A percentile compares a stretch with the other conserved stretches of the same genome.
phyloP scores from a whole-genome alignment of 2,888 invertebrate genomes.

The Myopa testacea region DNA sequence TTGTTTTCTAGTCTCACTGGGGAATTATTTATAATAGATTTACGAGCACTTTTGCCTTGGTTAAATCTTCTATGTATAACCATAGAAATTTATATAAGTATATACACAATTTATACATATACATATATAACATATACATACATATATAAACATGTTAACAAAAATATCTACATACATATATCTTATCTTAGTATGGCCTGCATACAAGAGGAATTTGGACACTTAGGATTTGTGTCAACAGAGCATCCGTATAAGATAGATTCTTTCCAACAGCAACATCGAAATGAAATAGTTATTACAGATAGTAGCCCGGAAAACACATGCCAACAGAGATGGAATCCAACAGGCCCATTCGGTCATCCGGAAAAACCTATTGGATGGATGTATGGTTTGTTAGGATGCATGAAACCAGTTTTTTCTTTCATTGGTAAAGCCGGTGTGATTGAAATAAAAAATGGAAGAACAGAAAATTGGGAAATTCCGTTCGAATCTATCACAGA shows the following conservation, averaged over 20 bases:
- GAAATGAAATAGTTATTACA: constrained; percentile 61
- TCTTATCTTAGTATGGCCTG: constrained; percentile 72
- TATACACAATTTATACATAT: no score
- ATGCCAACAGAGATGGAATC: constrained; percentile 69
- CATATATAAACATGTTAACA: no score
- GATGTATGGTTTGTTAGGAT: constrained; percentile 88
- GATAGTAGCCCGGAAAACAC: constrained; percentile 68
- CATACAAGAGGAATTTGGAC: constrained; percentile 75
- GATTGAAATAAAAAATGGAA: constrained; percentile 74
- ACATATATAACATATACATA: no score
- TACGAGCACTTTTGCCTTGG: no score
- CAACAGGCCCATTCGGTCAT: constrained; percentile 67
- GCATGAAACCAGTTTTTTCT: constrained; percentile 88
- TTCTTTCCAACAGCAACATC: constrained; percentile 52
- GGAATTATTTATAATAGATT: no score
- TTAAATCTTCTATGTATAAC: no score
- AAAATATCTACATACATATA: no score
- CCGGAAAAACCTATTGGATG: constrained; percentile 74
- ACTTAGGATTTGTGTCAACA: constrained; percentile 66
- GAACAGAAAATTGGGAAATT: constrained; percentile 91
- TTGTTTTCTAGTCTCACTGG: no score
- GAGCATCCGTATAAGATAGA: constrained; percentile 61
- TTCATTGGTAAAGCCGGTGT: constrained; percentile 83
- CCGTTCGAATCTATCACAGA: constrained; percentile 90
- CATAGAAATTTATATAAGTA: no score